Evolutionary conservation across 2,797 vertebrate genomes (phyloP).

Genomic region (Euphonia xanthogaster): DNA sequence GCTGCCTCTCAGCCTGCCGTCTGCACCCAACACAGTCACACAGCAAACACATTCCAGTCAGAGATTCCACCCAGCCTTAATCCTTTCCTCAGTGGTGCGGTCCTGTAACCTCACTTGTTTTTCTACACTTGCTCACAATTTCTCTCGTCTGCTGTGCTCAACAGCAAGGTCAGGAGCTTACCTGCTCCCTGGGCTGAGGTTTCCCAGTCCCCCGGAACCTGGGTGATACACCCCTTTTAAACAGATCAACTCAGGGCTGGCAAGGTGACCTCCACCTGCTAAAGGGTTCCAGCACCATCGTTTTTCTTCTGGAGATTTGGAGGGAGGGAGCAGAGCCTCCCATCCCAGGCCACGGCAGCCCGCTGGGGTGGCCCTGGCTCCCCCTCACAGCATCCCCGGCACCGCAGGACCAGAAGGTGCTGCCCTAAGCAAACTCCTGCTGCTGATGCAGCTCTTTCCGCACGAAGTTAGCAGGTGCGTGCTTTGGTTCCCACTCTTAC

Average conservation of each 20-base stretch:
- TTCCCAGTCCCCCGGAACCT: neutral
- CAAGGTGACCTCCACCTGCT: neutral
- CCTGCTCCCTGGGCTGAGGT: neutral
- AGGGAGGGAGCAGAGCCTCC: neutral
- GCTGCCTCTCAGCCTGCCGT: neutral
- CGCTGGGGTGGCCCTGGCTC: accelerated
- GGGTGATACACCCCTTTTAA: neutral
- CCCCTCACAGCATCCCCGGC: neutral
- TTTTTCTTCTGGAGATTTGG: neutral
- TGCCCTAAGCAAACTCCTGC: neutral
- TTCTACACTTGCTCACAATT: neutral
- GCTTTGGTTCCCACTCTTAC: neutral
- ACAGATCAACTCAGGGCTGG: neutral
- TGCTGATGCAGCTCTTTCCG: neutral
- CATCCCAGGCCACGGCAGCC: neutral
- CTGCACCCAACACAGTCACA: neutral
- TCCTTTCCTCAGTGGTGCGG: accelerated
- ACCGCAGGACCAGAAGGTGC: neutral
- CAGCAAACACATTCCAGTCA: neutral
- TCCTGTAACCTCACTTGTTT: neutral
- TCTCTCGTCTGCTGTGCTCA: neutral
- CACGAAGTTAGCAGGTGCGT: accelerated
- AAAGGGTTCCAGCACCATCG: neutral
- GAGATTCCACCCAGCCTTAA: neutral
- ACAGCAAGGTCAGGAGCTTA: neutral